Base-by-base conservation (phyloP, 1,140 invertebrate species). In the Fopius arisanus region DNA sequence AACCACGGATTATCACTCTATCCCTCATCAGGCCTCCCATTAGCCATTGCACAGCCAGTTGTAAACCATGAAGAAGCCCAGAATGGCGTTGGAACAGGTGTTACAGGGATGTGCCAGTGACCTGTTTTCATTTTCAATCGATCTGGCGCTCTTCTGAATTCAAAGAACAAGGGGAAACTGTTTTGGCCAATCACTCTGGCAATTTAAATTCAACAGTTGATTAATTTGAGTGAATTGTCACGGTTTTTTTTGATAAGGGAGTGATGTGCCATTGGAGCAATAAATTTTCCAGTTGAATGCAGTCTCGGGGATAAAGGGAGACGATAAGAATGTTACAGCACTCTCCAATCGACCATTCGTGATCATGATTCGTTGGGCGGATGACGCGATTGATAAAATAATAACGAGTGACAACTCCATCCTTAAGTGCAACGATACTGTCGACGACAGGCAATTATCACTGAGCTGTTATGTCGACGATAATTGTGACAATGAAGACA, bases 341-440 rank as follows among this genome's bases (percentile, higher is more conserved):
- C 51, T 19, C 14, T 51, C n/a, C 33, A 78, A 78, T 66, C 70
- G 71, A 79, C 73, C 82, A 78, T 43, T 78, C 78, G 84, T 84
- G 85, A 87, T 84, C 84, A 86, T 86, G 84, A 83, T 81, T 86
- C 82, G 84, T 82, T 77, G 82, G 78, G 80, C 80, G 80, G 77
- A 83, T 83, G 83, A 78, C 71, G 78, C 75, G 77, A 78, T 74
- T 80, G 82, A 79, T 80, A 81, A 82, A 67, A 67, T 71, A 31
- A 65, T 63, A 16, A 31, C 62, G 78, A 81, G 81, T 81, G 79
- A 84, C 79, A 78, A 81, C 37, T 67, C 54, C 54, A 23, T 59
- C 54, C 23, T 65, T 65, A 65, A 65, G 33, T 16, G 33, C 29
- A 65, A 65, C 29, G 29, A 65, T 16, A 59, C 54, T 65, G 62